Evolutionary conservation across 2,888 invertebrate species (phyloP).

Genomic region (Drosophila kambysellisi): DNA sequence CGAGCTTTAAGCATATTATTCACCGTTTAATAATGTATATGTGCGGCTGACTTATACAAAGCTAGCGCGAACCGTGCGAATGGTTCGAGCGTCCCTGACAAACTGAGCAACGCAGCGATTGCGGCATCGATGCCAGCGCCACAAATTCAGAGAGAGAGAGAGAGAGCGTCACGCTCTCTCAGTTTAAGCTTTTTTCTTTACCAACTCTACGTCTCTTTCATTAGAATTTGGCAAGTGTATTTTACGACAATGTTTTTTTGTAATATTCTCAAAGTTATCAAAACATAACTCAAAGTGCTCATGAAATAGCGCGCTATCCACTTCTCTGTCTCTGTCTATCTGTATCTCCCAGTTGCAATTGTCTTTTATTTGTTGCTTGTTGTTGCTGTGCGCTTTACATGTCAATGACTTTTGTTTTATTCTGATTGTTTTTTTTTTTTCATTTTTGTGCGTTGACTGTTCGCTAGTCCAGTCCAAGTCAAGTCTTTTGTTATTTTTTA

Average conservation of each 20-base stretch:
- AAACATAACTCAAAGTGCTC: slow-evolving; percentile 32
- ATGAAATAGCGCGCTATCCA: slow-evolving; percentile 7
- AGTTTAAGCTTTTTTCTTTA: not conserved
- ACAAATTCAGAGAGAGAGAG: slow-evolving; percentile 11
- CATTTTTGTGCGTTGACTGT: slow-evolving; percentile 17
- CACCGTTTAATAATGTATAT: slow-evolving; percentile 1
- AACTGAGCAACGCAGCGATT: slow-evolving; percentile 50
- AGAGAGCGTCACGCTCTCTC: slow-evolving; percentile 3
- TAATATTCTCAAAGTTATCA: slow-evolving; percentile 25
- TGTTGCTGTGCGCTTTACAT: slow-evolving; percentile 54
- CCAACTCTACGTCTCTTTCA: slow-evolving; percentile 2
- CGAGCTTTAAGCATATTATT: slow-evolving; percentile 30
- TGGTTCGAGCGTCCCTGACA: slow-evolving; percentile 42
- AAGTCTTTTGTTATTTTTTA: slow-evolving; percentile 73
- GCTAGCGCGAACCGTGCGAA: slow-evolving; percentile 29
- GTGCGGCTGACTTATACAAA: slow-evolving; percentile 19
- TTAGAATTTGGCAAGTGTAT: slow-evolving; percentile 39
- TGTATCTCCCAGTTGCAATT: slow-evolving; percentile 13
- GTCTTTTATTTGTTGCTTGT: slow-evolving; percentile 41
- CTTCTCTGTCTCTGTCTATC: not conserved
- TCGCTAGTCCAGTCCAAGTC: slow-evolving; percentile 44
- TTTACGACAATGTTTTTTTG: slow-evolving; percentile 39
- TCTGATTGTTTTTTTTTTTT: slow-evolving; percentile 20
- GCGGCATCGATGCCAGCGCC: slow-evolving; percentile 8
- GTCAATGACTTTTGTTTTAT: slow-evolving; percentile 71